Conservation (phyloP, 1,140 invertebrate genomes). For the Drosophila navojoa region DNA sequence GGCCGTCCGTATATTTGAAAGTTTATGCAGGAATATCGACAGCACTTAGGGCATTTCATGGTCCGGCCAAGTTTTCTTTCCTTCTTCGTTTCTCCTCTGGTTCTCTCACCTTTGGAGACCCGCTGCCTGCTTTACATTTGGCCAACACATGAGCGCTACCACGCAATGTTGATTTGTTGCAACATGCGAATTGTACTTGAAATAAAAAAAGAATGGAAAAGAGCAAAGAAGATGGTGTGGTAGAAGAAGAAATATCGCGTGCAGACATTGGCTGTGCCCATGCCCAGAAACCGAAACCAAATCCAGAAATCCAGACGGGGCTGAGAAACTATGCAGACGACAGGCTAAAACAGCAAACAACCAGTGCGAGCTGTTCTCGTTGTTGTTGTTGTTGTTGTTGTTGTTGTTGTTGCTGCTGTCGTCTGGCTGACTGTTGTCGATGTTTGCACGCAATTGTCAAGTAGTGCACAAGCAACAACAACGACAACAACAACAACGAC, state of each 20-base stretch:
- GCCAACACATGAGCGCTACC: constrained; percentile 23
- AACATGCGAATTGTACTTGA: constrained; percentile 53
- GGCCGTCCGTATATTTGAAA: too few species aligned
- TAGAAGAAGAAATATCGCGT: constrained; percentile 57
- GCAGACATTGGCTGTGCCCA: constrained; percentile 66
- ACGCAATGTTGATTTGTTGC: constrained; percentile 49
- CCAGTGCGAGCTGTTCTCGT: constrained; percentile 15
- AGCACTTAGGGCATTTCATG: too few species aligned
- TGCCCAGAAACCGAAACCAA: constrained; percentile 50
- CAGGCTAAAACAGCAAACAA: constrained; percentile 50
- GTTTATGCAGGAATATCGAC: too few species aligned
- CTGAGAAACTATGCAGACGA: constrained; percentile 52
- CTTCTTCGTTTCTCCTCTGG: neutral
- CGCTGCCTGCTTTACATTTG: constrained; percentile 21
- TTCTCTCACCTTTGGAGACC: neutral
- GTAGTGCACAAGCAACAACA: constrained; percentile 53
- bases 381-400: constrained; percentile 22
- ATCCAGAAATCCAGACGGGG: constrained; percentile 64
- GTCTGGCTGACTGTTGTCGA: constrained; percentile 27
- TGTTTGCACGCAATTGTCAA: constrained; percentile 78
- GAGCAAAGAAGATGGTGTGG: too few species aligned
- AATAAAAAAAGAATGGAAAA: constrained; percentile 20
- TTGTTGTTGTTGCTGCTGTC: constrained; percentile 8
- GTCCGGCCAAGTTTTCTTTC: too few species aligned
- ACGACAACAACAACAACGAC: constrained; percentile 30